These are phyloP conservation scores for Athrips mouffetella DNA, from an alignment of 2,888 invertebrate species.

Conservation along the genomic window DNA sequence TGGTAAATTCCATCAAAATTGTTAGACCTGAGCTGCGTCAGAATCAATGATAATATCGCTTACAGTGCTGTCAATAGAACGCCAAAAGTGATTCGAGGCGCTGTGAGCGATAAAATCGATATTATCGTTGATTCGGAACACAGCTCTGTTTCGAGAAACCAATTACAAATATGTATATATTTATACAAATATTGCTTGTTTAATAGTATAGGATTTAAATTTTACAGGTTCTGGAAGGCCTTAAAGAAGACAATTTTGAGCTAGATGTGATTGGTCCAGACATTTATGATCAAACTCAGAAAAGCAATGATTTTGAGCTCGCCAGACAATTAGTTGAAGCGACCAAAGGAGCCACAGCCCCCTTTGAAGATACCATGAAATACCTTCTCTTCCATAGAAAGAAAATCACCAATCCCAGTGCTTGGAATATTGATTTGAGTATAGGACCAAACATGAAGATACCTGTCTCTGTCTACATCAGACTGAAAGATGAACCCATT, in stretches of 20 bases:
- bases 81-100: too few species aligned
- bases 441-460: slow-evolving; percentile 80
- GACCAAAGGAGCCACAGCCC: slow-evolving; percentile 66
- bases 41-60: too few species aligned
- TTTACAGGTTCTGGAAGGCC: slow-evolving; percentile 67
- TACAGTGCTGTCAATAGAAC: too few species aligned
- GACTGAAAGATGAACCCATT: slow-evolving; percentile 67
- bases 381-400: slow-evolving; percentile 78
- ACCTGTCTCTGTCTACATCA: slow-evolving; percentile 77
- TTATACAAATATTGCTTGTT: too few species aligned
- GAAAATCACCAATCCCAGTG: slow-evolving; percentile 64
- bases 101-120: too few species aligned
- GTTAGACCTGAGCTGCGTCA: too few species aligned
- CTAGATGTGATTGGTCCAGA: slow-evolving; percentile 81
- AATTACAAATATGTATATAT: too few species aligned
- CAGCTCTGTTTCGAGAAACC: too few species aligned
- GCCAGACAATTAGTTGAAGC: slow-evolving; percentile 59
- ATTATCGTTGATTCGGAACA: too few species aligned
- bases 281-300: slow-evolving; percentile 51
- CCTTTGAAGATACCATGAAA: slow-evolving; percentile 79
- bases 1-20: too few species aligned
- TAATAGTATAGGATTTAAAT: background rate
- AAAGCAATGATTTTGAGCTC: slow-evolving; percentile 46
- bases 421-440: slow-evolving; percentile 82
- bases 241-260: slow-evolving; percentile 76